These are phyloP conservation scores for Candoia aspera DNA, from an alignment of 2,113 vertebrate species.

Conservation along the genomic window DNA sequence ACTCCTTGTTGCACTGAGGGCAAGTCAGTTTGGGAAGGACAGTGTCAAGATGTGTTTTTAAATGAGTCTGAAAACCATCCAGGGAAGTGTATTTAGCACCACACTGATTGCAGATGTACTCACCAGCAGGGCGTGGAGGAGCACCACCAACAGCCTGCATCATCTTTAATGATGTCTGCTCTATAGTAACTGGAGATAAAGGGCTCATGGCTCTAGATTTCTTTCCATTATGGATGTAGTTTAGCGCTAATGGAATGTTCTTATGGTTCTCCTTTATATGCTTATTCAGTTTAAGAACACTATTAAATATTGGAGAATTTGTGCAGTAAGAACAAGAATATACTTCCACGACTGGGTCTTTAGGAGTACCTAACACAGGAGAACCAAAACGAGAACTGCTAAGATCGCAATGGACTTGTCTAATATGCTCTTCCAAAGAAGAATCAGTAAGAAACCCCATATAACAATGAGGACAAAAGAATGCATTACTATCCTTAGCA, in stretches of 20 bases:
- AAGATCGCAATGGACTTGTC: conserved; percentile 94
- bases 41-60: conserved; percentile 94
- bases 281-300: conserved; percentile 94
- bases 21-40: conserved; percentile 92
- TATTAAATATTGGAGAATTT: conserved; percentile 97
- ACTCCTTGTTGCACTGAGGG: conserved; percentile 98
- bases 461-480: conserved; percentile 98
- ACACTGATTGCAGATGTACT: conserved; percentile 97
- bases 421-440: conserved; percentile 95
- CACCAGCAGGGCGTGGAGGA: conserved; percentile 83
- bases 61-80: conserved; percentile 96
- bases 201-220: conserved; percentile 94
- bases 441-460: conserved; percentile 98
- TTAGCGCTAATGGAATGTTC: conserved; percentile 97
- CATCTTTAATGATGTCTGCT: conserved; percentile 87
- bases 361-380: conserved; percentile 89
- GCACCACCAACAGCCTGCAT: conserved; percentile 84
- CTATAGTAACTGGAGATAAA: conserved; percentile 89
- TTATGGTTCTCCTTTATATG: conserved; percentile 99
- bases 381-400: conserved; percentile 92
- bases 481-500: conserved; percentile 96
- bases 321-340: conserved; percentile 99
- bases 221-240: conserved; percentile 96
- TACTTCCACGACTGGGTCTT: conserved; percentile 94
- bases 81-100: conserved; percentile 93